phyloP scores from a whole-genome alignment of 2,888 invertebrate species.

The Tipula unca region DNA sequence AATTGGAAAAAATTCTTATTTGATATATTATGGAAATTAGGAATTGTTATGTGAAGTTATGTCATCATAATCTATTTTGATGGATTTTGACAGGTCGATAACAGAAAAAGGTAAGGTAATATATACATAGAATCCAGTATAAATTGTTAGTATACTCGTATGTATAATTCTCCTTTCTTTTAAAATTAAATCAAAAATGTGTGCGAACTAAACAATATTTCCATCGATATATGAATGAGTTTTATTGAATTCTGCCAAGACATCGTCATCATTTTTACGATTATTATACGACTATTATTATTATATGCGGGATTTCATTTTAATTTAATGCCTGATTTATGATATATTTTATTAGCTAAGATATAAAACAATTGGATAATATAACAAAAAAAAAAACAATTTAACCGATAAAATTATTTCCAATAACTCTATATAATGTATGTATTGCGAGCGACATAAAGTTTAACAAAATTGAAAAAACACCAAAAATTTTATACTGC shows the following conservation, averaged over 20 bases:
- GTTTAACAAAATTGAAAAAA: not conserved
- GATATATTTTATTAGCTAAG: not conserved
- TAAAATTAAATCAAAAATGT: not conserved
- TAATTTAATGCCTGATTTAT: not conserved
- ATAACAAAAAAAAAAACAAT: not conserved
- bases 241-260: not conserved
- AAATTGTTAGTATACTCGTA: not conserved
- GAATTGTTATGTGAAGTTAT: not conserved
- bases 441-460: not conserved
- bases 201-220: not conserved
- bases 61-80: not conserved
- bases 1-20: not conserved
- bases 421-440: not conserved
- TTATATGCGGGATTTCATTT: not conserved
- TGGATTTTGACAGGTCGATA: not conserved
- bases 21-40: not conserved
- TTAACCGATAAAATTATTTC: not conserved
- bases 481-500: not conserved
- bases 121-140: not conserved
- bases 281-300: not conserved
- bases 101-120: not conserved
- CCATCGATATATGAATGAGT: not conserved
- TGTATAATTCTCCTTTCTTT: not conserved
- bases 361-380: not conserved
- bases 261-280: not conserved